These are phyloP conservation scores for Polylopha cassiicola DNA, from an alignment of 2,888 invertebrate species.

Conservation along the genomic window DNA sequence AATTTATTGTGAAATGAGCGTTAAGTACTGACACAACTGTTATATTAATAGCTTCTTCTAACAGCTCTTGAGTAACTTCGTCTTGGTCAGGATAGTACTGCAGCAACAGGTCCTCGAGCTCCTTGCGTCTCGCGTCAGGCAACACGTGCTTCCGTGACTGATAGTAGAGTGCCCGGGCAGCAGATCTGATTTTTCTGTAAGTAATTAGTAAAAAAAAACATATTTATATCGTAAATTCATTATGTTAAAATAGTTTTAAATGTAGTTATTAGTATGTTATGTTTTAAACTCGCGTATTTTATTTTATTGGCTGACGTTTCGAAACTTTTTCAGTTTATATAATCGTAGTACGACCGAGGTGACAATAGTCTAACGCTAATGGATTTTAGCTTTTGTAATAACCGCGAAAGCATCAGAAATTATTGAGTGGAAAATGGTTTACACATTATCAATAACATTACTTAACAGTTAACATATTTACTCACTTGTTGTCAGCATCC, in stretches of 20 bases:
- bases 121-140: slow-evolving; percentile 65
- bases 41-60: slow-evolving; percentile 66
- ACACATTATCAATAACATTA: too few species aligned
- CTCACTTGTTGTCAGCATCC: slow-evolving; percentile 49
- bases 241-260: background rate
- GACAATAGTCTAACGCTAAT: too few species aligned
- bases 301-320: too few species aligned
- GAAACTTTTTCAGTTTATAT: too few species aligned
- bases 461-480: slow-evolving; percentile 2
- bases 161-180: slow-evolving; percentile 76
- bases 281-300: too few species aligned
- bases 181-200: slow-evolving; percentile 73
- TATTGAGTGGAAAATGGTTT: too few species aligned
- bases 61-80: slow-evolving; percentile 64
- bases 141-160: slow-evolving; percentile 55
- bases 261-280: too few species aligned
- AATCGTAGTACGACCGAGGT: too few species aligned
- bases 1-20: too few species aligned
- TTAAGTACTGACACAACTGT: slow-evolving; percentile 70
- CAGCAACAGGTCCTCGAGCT: slow-evolving; percentile 67
- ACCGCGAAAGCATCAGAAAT: too few species aligned
- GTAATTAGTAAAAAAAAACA: slow-evolving; percentile 2
- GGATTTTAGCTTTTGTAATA: too few species aligned
- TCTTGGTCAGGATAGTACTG: slow-evolving; percentile 65
- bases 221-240: background rate